These are phyloP conservation scores for Platyura marginata DNA, from an alignment of 1,140 invertebrate species.

Conservation along the genomic window DNA sequence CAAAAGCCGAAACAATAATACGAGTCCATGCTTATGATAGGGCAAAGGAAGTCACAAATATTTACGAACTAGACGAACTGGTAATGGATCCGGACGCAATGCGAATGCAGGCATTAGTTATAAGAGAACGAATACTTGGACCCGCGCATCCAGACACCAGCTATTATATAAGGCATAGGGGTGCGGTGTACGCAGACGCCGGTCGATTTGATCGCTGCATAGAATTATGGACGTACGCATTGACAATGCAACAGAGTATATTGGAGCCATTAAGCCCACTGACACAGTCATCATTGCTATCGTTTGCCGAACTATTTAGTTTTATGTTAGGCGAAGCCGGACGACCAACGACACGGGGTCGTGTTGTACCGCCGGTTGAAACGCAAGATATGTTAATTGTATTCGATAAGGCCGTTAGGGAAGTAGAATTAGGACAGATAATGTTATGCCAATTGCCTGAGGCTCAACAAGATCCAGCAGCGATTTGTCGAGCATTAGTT, in stretches of 20 bases:
- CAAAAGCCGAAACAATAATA: slow-evolving; percentile 45
- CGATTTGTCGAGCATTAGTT: slow-evolving; percentile 67
- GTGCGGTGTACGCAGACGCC: slow-evolving; percentile 86
- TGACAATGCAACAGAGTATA: slow-evolving; percentile 83
- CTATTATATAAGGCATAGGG: slow-evolving; percentile 76
- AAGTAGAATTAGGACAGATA: slow-evolving; percentile 37
- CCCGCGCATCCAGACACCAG: slow-evolving; percentile 91
- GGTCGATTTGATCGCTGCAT: slow-evolving; percentile 85
- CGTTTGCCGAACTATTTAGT: slow-evolving; percentile 87
- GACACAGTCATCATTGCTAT: slow-evolving; percentile 82
- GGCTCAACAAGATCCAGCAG: slow-evolving; percentile 48
- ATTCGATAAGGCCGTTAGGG: slow-evolving; percentile 56
- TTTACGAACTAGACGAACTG: slow-evolving; percentile 66
- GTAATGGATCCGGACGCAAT: slow-evolving; percentile 86
- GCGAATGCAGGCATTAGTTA: slow-evolving; percentile 88
- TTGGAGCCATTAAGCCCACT: slow-evolving; percentile 84
- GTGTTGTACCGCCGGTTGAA: slow-evolving; percentile 56
- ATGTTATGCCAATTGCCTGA: slow-evolving; percentile 33
- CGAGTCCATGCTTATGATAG: slow-evolving; percentile 76
- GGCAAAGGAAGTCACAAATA: slow-evolving; percentile 58
- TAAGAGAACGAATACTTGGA: slow-evolving; percentile 77
- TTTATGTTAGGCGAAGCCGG: slow-evolving; percentile 75
- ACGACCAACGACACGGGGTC: slow-evolving; percentile 42
- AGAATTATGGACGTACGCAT: slow-evolving; percentile 87
- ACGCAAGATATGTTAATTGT: slow-evolving; percentile 67